Percentiles rank a stretch among this genome's conserved stretches.
These are phyloP conservation scores for Oryzaephilus surinamensis DNA, from an alignment of 1,140 invertebrate genomes.

Conservation along the genomic window DNA sequence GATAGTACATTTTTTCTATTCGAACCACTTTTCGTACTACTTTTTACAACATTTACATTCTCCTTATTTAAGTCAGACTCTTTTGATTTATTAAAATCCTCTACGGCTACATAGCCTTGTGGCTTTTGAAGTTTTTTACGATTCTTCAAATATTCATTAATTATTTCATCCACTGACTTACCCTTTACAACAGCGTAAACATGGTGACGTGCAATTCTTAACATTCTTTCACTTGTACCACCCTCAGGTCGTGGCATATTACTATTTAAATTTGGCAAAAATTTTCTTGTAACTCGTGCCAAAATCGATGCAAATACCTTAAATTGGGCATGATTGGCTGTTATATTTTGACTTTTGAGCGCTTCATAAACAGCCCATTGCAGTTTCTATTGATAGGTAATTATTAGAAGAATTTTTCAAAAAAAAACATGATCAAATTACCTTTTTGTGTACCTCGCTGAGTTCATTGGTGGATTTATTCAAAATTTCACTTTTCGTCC, in stretches of 20 bases:
- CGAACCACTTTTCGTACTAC: neutral
- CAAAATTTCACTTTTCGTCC: constrained; percentile 24
- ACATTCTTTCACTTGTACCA: constrained; percentile 45
- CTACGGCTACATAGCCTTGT: constrained; percentile 25
- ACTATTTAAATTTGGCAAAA: constrained; percentile 38
- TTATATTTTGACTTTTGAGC: constrained; percentile 49
- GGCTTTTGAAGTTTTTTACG: constrained; percentile 23
- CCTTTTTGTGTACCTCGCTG: constrained; percentile 52
- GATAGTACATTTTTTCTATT: too few species aligned
- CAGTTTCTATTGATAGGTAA: constrained; percentile 58
- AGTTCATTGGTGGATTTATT: constrained; percentile 34
- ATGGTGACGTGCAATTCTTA: constrained; percentile 50
- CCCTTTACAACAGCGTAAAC: constrained; percentile 50
- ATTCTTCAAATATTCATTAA: constrained; percentile 34
- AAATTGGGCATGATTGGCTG: constrained; percentile 50
- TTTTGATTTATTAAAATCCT: constrained; percentile 12
- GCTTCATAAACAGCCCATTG: constrained; percentile 59
- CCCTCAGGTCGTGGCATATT: constrained; percentile 38
- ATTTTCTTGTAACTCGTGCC: constrained; percentile 40
- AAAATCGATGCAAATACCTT: constrained; percentile 47
- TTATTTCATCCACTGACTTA: constrained; percentile 45
- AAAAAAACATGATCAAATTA: too few species aligned
- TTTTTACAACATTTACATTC: neutral
- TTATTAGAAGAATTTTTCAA: constrained; percentile 9
- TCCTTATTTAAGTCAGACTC: neutral